Evolutionary conservation across 2,888 invertebrate genomes (phyloP).

Genomic region (Corythucha ciliata): DNA sequence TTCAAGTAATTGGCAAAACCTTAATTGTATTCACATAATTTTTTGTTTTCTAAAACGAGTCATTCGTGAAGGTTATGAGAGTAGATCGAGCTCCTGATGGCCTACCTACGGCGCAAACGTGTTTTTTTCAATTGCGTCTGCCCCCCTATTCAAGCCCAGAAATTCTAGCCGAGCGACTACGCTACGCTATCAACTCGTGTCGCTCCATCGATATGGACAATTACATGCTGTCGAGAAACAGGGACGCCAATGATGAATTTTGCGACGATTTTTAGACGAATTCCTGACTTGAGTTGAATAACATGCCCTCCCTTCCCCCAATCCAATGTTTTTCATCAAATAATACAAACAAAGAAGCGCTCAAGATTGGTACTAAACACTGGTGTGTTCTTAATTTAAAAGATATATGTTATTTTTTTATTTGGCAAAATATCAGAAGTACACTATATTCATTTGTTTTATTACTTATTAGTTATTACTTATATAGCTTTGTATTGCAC

Average conservation of each 20-base stretch:
- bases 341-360: background rate
- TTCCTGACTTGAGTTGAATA: no score
- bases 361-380: no score
- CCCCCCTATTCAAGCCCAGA: slow-evolving; percentile 52
- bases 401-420: no score
- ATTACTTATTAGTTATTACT: no score
- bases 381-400: no score
- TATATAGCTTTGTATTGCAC: no score
- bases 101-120: slow-evolving; percentile 55
- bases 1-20: slow-evolving; percentile 45
- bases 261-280: slow-evolving; percentile 40
- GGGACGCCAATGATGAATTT: slow-evolving; percentile 43
- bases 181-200: slow-evolving; percentile 58
- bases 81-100: slow-evolving; percentile 50
- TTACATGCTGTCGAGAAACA: slow-evolving; percentile 56
- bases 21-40: background rate
- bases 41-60: no score
- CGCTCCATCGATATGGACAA: slow-evolving; percentile 60
- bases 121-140: slow-evolving; percentile 53
- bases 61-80: slow-evolving; percentile 51
- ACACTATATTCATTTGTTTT: no score
- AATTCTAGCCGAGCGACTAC: slow-evolving; percentile 51
- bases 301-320: background rate
- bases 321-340: background rate
- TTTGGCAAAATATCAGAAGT: no score